phyloP scores from a whole-genome alignment of 2,888 invertebrate genomes.

The Drosophila recens region DNA sequence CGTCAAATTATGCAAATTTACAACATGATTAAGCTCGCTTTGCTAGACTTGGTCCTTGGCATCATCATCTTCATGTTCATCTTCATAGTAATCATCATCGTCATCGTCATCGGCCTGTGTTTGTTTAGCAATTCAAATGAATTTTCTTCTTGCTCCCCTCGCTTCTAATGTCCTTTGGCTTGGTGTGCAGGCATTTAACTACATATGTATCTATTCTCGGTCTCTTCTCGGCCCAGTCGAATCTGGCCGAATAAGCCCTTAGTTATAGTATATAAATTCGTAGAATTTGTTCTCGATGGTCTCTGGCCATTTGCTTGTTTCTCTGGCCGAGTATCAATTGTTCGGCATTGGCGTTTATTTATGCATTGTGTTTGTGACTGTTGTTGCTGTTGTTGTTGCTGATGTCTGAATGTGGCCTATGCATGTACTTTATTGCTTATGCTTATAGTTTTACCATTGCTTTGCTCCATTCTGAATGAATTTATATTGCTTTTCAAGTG shows the following conservation, averaged over 20 bases:
- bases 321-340: constrained; percentile 70
- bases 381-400: constrained; percentile 27
- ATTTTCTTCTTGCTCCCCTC: constrained; percentile 49
- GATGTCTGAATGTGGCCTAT: constrained; percentile 51
- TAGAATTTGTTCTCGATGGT: constrained; percentile 59
- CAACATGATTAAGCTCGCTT: constrained; percentile 78
- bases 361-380: constrained; percentile 50
- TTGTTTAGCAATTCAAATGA: constrained; percentile 81
- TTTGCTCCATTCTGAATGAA: constrained; percentile 63
- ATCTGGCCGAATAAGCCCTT: constrained; percentile 9
- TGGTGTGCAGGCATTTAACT: constrained; percentile 62
- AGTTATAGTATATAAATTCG: constrained; percentile 53
- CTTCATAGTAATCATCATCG: neutral
- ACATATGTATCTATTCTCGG: constrained; percentile 41
- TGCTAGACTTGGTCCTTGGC: constrained; percentile 17
- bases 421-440: constrained; percentile 58
- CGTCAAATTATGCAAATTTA: constrained; percentile 80
- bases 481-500: constrained; percentile 74
- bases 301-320: constrained; percentile 42
- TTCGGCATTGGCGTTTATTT: constrained; percentile 70
- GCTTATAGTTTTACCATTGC: constrained; percentile 63
- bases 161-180: constrained; percentile 31
- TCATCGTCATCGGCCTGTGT: constrained; percentile 39
- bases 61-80: neutral
- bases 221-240: constrained; percentile 17